A percentile compares a stretch with the other conserved stretches of the same genome.
Evolutionary conservation across 2,113 vertebrate species (phyloP).

Genomic region (Oryctolagus cuniculus): DNA sequence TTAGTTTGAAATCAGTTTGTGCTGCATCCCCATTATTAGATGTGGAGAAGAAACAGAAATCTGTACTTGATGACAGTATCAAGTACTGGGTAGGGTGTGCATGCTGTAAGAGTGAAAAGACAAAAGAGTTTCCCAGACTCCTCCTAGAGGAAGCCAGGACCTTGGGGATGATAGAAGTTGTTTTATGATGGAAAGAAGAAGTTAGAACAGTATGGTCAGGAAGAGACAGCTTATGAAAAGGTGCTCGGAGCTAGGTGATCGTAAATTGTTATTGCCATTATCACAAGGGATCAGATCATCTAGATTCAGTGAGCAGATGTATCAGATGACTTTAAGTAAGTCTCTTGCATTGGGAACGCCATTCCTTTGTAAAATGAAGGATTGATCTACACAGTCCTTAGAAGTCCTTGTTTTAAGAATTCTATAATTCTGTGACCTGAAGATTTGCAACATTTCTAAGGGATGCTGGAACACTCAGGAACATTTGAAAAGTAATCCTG

Average conservation of each 20-base stretch:
- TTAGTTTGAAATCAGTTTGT: not conserved
- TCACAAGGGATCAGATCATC: not conserved
- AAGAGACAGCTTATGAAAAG: not conserved
- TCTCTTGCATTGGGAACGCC: not conserved
- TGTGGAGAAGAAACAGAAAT: not conserved
- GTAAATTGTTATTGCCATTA: not conserved
- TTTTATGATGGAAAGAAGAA: not conserved
- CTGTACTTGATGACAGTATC: not conserved
- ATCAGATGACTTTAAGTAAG: not conserved
- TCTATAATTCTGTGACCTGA: constrained; percentile 77
- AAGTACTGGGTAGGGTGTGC: not conserved
- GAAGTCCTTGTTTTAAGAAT: constrained; percentile 38
- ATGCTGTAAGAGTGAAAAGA: not conserved
- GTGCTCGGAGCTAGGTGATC: not conserved
- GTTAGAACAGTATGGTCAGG: not conserved
- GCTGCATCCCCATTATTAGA: not conserved
- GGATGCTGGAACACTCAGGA: not conserved
- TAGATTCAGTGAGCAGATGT: not conserved
- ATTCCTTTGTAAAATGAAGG: not conserved
- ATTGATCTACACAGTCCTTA: not conserved
- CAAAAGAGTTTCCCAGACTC: not conserved
- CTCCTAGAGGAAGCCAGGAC: not conserved
- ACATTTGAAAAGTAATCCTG: constrained; percentile 17
- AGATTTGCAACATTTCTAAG: constrained; percentile 21
- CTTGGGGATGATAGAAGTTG: not conserved